Evolutionary conservation across 2,113 vertebrate genomes (phyloP).

Genomic region (Odocoileus hemionus): DNA sequence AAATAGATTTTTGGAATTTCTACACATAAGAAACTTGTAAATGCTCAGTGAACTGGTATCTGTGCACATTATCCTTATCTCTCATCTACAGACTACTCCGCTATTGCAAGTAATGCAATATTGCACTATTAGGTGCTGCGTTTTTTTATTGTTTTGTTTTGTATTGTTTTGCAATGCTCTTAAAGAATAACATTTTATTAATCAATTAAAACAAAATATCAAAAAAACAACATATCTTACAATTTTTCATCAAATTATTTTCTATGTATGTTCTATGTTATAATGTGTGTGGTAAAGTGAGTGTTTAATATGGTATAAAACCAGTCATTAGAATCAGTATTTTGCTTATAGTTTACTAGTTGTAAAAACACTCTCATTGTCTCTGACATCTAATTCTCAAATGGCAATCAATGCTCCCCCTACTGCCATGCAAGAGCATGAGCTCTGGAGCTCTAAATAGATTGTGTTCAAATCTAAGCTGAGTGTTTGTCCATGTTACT

Average conservation of each 20-base stretch:
- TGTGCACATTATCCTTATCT: background rate
- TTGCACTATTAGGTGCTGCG: background rate
- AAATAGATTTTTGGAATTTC: background rate
- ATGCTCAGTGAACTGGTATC: background rate
- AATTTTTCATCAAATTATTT: background rate
- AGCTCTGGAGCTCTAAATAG: background rate
- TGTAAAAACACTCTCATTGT: background rate
- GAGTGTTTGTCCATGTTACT: background rate
- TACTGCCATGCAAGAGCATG: background rate
- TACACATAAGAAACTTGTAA: background rate
- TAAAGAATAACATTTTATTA: background rate
- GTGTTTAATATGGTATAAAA: background rate
- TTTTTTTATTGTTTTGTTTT: background rate
- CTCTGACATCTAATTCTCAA: background rate
- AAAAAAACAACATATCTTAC: accelerated
- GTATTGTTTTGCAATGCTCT: background rate
- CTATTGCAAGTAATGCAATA: background rate
- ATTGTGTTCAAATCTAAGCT: background rate
- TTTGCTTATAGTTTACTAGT: background rate
- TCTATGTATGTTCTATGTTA: background rate
- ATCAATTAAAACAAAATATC: background rate
- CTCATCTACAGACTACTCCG: background rate
- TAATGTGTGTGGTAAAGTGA: background rate
- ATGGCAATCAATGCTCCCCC: accelerated
- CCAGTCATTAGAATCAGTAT: background rate